Percentiles rank a stretch among this genome's conserved stretches.
Evolutionary conservation across 2,113 vertebrate genomes (phyloP).

Genomic region (Malaclemys terrapin): DNA sequence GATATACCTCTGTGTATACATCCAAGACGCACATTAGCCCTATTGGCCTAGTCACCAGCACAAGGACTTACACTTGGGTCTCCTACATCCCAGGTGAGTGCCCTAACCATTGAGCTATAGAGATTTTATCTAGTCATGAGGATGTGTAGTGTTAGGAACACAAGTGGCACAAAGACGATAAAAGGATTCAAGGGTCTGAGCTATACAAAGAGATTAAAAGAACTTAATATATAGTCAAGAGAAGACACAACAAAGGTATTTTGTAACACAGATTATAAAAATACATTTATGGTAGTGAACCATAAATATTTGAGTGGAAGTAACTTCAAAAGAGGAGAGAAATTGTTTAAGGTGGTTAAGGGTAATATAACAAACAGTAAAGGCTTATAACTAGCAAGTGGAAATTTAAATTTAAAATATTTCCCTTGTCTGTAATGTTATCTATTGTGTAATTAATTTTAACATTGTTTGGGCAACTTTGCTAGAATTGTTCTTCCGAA

Average conservation of each 20-base stretch:
- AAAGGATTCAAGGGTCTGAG: not conserved
- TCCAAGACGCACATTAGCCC: not conserved
- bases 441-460: no score
- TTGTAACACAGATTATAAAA: not conserved
- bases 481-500: not conserved
- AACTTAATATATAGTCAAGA: not conserved
- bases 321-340: not conserved
- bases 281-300: not conserved
- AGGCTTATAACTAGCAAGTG: not conserved
- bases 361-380: not conserved
- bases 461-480: not conserved
- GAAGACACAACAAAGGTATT: not conserved
- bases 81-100: not conserved
- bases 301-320: not conserved
- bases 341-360: not conserved
- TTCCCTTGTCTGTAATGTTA: not conserved
- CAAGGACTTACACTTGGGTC: not conserved
- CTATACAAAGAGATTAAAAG: not conserved
- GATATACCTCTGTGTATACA: not conserved
- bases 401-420: not conserved
- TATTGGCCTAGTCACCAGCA: not conserved
- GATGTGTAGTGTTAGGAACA: not conserved
- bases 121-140: not conserved
- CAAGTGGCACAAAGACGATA: not conserved
- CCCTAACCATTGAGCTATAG: not conserved